Evolutionary conservation across 1,140 invertebrate genomes (phyloP).

Genomic region (Tachypleus tridentatus): DNA sequence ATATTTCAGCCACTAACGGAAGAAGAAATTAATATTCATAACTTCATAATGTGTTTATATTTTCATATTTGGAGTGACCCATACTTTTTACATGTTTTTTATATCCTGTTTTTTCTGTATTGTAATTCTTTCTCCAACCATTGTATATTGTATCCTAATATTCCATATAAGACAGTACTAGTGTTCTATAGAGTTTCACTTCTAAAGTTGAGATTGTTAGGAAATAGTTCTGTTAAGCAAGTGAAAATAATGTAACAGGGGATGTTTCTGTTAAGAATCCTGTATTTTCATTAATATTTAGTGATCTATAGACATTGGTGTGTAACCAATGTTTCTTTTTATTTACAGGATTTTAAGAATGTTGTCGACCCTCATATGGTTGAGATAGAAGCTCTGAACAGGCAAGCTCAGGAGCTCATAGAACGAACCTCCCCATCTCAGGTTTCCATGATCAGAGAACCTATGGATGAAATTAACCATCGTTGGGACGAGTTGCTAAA

Average conservation of each 20-base stretch:
- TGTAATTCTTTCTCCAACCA: too few relatives aligned
- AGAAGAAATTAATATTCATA: too few relatives aligned
- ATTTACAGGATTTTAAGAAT: slow-evolving; percentile 57
- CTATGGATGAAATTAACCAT: slow-evolving; percentile 73
- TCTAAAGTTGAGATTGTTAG: too few relatives aligned
- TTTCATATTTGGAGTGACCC: too few relatives aligned
- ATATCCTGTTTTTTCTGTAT: too few relatives aligned
- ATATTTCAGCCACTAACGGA: too few relatives aligned
- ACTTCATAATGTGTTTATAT: too few relatives aligned
- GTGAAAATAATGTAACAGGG: background rate
- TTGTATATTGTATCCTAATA: too few relatives aligned
- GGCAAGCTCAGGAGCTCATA: slow-evolving; percentile 85
- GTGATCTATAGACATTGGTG: background rate
- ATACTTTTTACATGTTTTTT: too few relatives aligned
- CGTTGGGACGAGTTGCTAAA: slow-evolving; percentile 83
- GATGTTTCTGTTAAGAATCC: background rate
- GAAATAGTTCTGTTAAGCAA: too few relatives aligned
- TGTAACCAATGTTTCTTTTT: background rate
- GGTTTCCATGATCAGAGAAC: slow-evolving; percentile 81
- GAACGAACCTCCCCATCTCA: slow-evolving; percentile 86
- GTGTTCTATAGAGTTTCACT: too few relatives aligned
- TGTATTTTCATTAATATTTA: background rate
- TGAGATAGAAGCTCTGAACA: slow-evolving; percentile 87
- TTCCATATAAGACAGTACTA: too few relatives aligned
- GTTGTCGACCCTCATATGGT: slow-evolving; percentile 97